Evolutionary conservation across 2,113 vertebrate species (phyloP), one percentile per base, ranked within the genome.

Genomic region (Trematomus loennbergii): DNA sequence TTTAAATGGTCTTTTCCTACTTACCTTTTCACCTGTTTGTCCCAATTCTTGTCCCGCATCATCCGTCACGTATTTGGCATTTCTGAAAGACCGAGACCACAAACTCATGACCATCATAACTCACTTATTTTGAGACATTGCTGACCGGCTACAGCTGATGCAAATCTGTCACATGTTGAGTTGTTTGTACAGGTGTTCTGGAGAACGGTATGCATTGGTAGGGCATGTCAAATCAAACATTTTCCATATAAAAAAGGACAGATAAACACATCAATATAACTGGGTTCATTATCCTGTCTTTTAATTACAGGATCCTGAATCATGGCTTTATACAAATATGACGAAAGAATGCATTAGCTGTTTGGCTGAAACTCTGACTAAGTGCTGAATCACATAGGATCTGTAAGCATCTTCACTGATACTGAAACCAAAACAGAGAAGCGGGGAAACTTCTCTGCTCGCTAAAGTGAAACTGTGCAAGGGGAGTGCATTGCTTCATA

Each of bases 361-460:
- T 40, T 40, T 40, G 15, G 61, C 45, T 7, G 53, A 78, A 64
- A 63, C 36, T 61, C 12, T 58, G 43, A 72, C 72, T 18, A 62
- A 58, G n/a, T 71, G 52, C 58, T 79, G 60, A 79, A 63, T 78
- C 62, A 65, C 46, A 65, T 3, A 45, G 68, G 16, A 43, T 72
- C 12, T 8, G 20, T 17, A 20, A 52, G 40, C 25, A 73, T 40
- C 8, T 50, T 66, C 2, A 11, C 3, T 53, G 9, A 72, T 16
- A 70, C 0, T 64, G 62, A 91, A 87, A 90, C 49, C 66, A 80
- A 85, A 88, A 87, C 59, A 57, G 40, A 46, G 2, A 67, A 12
- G 11, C 11, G 36, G 29, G 36, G 11, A 75, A 71, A 64, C 4
- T 2, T 61, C 59, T 22, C 58, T 16, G 1, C 16, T 59, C 62